phyloP scores from a whole-genome alignment of 2,888 invertebrate genomes.

The Ornithoptera priamus region DNA sequence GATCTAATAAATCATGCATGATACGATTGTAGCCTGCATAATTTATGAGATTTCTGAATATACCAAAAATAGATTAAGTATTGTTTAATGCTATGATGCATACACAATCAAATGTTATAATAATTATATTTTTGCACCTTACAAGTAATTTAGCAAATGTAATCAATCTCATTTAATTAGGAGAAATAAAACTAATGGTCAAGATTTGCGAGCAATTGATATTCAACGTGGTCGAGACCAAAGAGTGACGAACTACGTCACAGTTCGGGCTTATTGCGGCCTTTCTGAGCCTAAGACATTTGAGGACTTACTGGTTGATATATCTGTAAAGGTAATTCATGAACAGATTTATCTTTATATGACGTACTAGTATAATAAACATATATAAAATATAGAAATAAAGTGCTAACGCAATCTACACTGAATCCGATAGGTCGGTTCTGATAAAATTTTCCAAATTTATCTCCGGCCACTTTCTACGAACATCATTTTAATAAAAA shows the following conservation, averaged over 20 bases:
- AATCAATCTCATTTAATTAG: constrained; percentile 1
- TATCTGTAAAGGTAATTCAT: constrained; percentile 10
- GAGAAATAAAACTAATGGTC: constrained; percentile 72
- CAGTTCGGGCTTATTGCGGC: constrained; percentile 85
- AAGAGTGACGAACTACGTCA: constrained; percentile 86
- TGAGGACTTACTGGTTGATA: constrained; percentile 57
- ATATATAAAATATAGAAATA: not conserved
- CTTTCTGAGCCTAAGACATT: constrained; percentile 80
- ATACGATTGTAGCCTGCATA: too few relatives aligned
- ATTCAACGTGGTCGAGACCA: constrained; percentile 89
- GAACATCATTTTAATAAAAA: too few relatives aligned
- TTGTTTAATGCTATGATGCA: not conserved
- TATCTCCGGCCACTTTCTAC: too few relatives aligned
- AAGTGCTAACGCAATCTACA: not conserved
- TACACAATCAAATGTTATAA: not conserved
- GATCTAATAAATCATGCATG: too few relatives aligned
- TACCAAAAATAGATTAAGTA: not conserved
- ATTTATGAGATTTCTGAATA: too few relatives aligned
- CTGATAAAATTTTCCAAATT: too few relatives aligned
- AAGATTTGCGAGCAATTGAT: constrained; percentile 85
- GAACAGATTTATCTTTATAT: too few relatives aligned
- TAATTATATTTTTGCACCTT: not conserved
- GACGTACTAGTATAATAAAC: not conserved
- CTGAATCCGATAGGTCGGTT: too few relatives aligned
- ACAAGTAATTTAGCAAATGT: not conserved